Conservation (phyloP, 1,140 invertebrate species). For the Ostrea denselamellosa region DNA sequence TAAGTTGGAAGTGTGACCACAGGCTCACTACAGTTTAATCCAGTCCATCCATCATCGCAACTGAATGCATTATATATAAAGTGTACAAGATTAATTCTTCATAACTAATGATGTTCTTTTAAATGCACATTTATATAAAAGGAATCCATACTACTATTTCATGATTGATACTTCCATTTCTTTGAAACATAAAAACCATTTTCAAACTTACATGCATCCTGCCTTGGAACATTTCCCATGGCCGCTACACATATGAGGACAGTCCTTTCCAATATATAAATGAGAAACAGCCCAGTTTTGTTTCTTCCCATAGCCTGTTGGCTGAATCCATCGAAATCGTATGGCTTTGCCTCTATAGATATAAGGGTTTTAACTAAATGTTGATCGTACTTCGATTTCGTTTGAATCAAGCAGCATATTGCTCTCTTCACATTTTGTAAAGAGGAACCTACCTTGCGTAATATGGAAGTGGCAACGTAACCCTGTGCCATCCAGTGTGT, state of each 20-base stretch:
- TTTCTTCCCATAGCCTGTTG: constrained; percentile 58
- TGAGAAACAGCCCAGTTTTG: constrained; percentile 77
- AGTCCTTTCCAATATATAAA: constrained; percentile 78
- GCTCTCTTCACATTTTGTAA: background rate
- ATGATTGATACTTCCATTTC: no score
- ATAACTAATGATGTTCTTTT: no score
- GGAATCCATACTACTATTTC: no score
- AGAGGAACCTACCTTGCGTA: constrained; percentile 68
- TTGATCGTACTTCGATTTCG: background rate
- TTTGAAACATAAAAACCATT: no score
- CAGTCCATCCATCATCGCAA: constrained; percentile 78
- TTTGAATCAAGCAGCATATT: background rate
- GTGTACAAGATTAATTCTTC: no score
- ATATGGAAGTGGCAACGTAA: constrained; percentile 72
- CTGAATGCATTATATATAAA: constrained; percentile 51
- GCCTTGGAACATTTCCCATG: constrained; percentile 74
- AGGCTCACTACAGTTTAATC: constrained; percentile 70
- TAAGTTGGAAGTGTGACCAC: constrained; percentile 66
- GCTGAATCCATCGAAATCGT: constrained; percentile 73
- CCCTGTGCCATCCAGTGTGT: constrained; percentile 71
- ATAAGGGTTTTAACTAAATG: background rate
- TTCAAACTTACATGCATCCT: constrained; percentile 70
- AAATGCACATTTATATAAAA: no score
- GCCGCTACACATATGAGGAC: constrained; percentile 77
- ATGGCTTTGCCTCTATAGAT: constrained; percentile 68